Percentiles rank a stretch among this genome's conserved stretches.
Evolutionary conservation across 2,888 invertebrate species (phyloP).

Genomic region (Panopea generosa): DNA sequence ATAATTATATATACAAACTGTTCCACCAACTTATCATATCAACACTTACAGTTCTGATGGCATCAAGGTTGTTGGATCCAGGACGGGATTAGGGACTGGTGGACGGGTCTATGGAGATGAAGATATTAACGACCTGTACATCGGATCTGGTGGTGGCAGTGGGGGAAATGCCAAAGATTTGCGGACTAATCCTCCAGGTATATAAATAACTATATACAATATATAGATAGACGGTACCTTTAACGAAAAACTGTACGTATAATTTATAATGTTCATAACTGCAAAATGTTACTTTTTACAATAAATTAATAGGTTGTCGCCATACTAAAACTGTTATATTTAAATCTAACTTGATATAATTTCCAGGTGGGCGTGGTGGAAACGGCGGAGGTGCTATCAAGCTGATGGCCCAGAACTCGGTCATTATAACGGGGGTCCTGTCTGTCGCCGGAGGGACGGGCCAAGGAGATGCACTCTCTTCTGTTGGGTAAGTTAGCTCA

Average conservation of each 20-base stretch:
- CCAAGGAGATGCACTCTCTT: constrained; percentile 66
- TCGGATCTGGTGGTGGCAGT: constrained; percentile 77
- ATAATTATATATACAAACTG: too few species aligned
- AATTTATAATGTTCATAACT: too few species aligned
- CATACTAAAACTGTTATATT: too few species aligned
- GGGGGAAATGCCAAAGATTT: constrained; percentile 72
- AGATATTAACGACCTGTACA: constrained; percentile 58
- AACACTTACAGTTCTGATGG: constrained; percentile 25
- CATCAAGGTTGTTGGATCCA: constrained; percentile 35
- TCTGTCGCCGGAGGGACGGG: constrained; percentile 70
- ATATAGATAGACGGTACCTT: too few species aligned
- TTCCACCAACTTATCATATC: too few species aligned
- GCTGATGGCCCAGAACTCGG: constrained; percentile 60
- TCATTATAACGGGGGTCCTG: constrained; percentile 64
- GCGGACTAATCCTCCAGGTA: constrained; percentile 66
- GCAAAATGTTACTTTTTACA: too few species aligned
- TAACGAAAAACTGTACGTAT: too few species aligned
- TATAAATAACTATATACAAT: background rate
- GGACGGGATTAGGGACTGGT: constrained; percentile 51
- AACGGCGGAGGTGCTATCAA: constrained; percentile 72
- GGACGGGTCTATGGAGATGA: constrained; percentile 65
- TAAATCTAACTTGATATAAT: too few species aligned
- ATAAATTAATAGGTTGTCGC: too few species aligned
- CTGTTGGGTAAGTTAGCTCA: constrained; percentile 44
- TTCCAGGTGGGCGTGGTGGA: constrained; percentile 75